Conservation (phyloP, 2,797 vertebrate genomes). For the Sebastes iracundus region DNA sequence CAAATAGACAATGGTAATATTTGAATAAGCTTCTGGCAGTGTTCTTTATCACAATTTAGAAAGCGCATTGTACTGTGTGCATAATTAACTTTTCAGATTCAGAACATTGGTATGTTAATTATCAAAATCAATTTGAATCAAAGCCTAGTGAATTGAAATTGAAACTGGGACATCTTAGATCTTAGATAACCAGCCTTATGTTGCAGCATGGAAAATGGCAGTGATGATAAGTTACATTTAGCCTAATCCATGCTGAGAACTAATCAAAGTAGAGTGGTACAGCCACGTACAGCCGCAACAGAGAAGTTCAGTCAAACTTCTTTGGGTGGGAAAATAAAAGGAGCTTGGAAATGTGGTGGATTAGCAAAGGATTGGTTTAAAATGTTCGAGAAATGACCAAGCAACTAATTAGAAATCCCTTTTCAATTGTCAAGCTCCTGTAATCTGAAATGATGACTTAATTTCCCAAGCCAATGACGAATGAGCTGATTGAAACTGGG, state of each 20-base stretch:
- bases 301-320: slow-evolving; percentile 45
- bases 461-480: slow-evolving; percentile 67
- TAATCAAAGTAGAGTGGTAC: slow-evolving; percentile 15
- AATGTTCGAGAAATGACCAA: slow-evolving; percentile 73
- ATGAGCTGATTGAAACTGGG: slow-evolving; percentile 60
- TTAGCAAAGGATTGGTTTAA: slow-evolving; percentile 75
- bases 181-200: not conserved
- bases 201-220: not conserved
- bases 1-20: slow-evolving; percentile 25
- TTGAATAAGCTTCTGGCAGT: slow-evolving; percentile 17
- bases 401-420: slow-evolving; percentile 81
- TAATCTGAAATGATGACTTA: slow-evolving; percentile 79
- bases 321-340: slow-evolving; percentile 22
- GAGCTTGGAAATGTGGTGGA: slow-evolving; percentile 63
- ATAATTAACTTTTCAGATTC: slow-evolving; percentile 30
- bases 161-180: not conserved
- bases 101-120: slow-evolving; percentile 24
- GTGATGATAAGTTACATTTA: slow-evolving; percentile 13
- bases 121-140: slow-evolving; percentile 29
- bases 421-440: slow-evolving; percentile 76
- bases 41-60: slow-evolving; percentile 6
- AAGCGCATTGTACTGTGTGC: slow-evolving; percentile 1
- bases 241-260: slow-evolving; percentile 13
- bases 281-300: slow-evolving; percentile 7
- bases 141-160: slow-evolving; percentile 11